Base-by-base conservation (phyloP, 1,140 invertebrate genomes). In the Atta cephalotes region DNA sequence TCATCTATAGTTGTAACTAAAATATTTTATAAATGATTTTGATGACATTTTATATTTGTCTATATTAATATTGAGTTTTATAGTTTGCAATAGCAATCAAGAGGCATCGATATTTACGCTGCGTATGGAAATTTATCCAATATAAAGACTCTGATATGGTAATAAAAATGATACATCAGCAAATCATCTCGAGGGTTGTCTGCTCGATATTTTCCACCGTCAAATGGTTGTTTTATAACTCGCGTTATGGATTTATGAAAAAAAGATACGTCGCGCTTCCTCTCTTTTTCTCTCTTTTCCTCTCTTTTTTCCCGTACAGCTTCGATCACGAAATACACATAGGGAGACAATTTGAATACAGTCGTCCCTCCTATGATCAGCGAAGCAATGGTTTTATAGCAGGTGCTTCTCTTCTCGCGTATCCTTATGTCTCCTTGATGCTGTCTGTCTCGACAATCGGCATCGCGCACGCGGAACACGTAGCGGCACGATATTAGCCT, bases 401-500 rank as follows among this genome's bases (percentile, higher is more conserved):
- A 53, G 65, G 68, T 87, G 63, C 78, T 76, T n/a, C 58, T 77
- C 80, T 85, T 60, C 62, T 66, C 45, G 70, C 76, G 45, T 72
- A 85, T 84, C 35, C 51, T 72, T 88, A 39, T 53, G 71, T 71
- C 71, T 60, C 65, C 45, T 14, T 49, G 56, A 12, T 66, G 39
- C 53, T 71, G 65, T 63, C 84, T 78, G 53, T 39, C 72, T 49
- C 65, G 78, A 62, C 86, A 89, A 88, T 89, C 70, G 66, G 51
- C 89, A 85, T 93, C 78, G n/a, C 65, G 85, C 39, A 94, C 91
- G 72, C 93, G 60, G 87, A 88, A 93, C 93, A 94, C 94, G 94
- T 92, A 91, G 58, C 68, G 51, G 88, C 87, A 88, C 91, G 92
- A 93, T 94, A 94, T 94, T 94, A 94, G 94, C 91, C 92, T 94